These are phyloP conservation scores for Gopherus evgoodei DNA, from an alignment of 2,113 vertebrate genomes.

Conservation along the genomic window DNA sequence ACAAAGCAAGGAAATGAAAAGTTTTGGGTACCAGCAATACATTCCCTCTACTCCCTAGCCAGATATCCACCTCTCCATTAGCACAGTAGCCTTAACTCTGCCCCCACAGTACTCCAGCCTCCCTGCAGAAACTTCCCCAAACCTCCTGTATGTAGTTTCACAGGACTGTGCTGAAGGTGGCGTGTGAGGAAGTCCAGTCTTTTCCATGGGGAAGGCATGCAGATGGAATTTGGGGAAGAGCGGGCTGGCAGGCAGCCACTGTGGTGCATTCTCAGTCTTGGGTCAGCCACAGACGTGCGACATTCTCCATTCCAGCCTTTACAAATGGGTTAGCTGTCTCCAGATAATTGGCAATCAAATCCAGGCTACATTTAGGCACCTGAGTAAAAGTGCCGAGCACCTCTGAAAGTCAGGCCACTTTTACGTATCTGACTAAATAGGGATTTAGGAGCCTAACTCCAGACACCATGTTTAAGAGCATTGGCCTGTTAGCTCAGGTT, in stretches of 20 bases:
- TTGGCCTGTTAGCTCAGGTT: background rate
- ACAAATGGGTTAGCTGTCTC: background rate
- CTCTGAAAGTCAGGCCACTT: background rate
- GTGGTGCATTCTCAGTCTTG: background rate
- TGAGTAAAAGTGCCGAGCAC: background rate
- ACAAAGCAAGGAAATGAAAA: background rate
- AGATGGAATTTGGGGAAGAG: no score
- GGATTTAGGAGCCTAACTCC: background rate
- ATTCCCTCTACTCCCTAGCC: background rate
- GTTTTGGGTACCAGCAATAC: background rate
- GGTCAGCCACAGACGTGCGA: background rate
- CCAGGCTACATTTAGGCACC: background rate
- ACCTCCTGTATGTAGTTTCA: no score
- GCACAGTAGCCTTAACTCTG: background rate
- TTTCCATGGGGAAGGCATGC: no score
- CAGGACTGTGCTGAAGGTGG: no score
- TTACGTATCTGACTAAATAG: background rate
- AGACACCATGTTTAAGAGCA: background rate
- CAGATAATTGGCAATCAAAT: background rate
- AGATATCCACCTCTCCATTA: rapidly evolving
- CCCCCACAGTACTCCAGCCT: no score
- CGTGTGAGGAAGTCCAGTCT: no score
- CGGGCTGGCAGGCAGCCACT: background rate
- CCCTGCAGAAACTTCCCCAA: no score
- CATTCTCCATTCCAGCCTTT: background rate